phyloP scores from a whole-genome alignment of 1,140 invertebrate species.

The Psix sp. region DNA sequence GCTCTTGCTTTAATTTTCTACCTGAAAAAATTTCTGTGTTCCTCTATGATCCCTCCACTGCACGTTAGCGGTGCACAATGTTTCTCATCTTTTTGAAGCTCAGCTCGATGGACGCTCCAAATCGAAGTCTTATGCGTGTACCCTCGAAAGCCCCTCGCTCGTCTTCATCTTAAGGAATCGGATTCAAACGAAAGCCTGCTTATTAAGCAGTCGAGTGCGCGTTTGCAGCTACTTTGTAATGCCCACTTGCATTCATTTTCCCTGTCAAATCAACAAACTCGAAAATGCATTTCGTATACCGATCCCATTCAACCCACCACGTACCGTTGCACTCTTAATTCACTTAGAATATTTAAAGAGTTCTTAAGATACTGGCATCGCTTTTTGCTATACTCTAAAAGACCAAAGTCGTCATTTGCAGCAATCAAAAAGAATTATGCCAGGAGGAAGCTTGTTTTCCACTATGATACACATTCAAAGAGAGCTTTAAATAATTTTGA shows the following conservation, averaged over 20 bases:
- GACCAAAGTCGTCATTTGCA: too few species aligned
- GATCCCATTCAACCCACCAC: too few species aligned
- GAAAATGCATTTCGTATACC: constrained; percentile 7
- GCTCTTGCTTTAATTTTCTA: constrained; percentile 71
- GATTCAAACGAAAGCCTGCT: constrained; percentile 41
- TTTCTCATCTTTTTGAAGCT: constrained; percentile 31
- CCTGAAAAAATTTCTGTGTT: constrained; percentile 61
- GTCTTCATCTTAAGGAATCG: constrained; percentile 41
- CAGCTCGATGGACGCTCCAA: constrained; percentile 29
- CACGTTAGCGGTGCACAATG: constrained; percentile 15
- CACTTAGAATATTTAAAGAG: background rate
- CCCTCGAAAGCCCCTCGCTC: constrained; percentile 23
- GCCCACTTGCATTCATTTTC: constrained; percentile 22
- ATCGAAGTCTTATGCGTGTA: constrained; percentile 48
- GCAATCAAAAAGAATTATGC: too few species aligned
- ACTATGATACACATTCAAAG: too few species aligned
- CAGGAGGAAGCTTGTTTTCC: too few species aligned
- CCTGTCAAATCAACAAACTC: constrained; percentile 23
- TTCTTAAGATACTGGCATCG: too few species aligned
- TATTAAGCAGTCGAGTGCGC: constrained; percentile 37
- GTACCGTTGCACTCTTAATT: constrained; percentile 19
- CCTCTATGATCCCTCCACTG: constrained; percentile 14
- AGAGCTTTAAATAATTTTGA: too few species aligned
- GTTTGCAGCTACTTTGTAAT: constrained; percentile 26
- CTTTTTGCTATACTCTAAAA: too few species aligned